phyloP scores from a whole-genome alignment of 2,888 invertebrate species.

The Cantharis flavilabris region DNA sequence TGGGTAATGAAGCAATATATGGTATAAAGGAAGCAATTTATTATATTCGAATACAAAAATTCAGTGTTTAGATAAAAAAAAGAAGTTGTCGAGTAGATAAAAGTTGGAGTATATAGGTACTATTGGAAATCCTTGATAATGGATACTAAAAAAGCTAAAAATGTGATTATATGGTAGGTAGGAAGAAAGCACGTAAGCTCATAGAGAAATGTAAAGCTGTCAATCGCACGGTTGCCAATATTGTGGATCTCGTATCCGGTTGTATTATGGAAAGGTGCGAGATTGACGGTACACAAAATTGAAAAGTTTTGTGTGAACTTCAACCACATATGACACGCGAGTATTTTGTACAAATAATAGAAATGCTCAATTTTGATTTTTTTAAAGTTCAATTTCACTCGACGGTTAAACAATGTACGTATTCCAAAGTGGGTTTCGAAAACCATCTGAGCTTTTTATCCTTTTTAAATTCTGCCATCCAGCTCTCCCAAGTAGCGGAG shows the following conservation, averaged over 20 bases:
- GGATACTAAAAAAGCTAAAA: conserved; percentile 39
- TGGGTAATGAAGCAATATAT: neutral
- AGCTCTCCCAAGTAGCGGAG: conserved; percentile 38
- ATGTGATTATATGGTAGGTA: conserved; percentile 32
- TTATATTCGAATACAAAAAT: neutral
- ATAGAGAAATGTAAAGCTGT: conserved; percentile 47
- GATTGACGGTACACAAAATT: conserved; percentile 44
- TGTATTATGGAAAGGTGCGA: conserved; percentile 38
- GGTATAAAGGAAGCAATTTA: neutral
- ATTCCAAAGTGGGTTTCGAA: conserved; percentile 5
- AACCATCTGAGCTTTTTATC: conserved; percentile 39
- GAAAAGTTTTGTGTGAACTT: conserved; percentile 40
- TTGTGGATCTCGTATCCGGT: conserved; percentile 42
- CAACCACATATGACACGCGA: conserved; percentile 27
- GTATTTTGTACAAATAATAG: neutral
- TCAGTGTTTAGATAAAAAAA: neutral
- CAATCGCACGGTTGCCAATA: conserved; percentile 42
- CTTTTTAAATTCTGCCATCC: conserved; percentile 37
- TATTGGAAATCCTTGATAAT: conserved; percentile 35
- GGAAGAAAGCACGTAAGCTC: conserved; percentile 35
- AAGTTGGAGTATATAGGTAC: conserved; percentile 25
- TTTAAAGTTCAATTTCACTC: neutral
- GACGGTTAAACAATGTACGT: conserved; percentile 1
- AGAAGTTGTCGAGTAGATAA: neutral
- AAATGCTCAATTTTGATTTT: neutral